Base-by-base conservation (phyloP, 2,113 vertebrate species). In the Amphiprion ocellaris region DNA sequence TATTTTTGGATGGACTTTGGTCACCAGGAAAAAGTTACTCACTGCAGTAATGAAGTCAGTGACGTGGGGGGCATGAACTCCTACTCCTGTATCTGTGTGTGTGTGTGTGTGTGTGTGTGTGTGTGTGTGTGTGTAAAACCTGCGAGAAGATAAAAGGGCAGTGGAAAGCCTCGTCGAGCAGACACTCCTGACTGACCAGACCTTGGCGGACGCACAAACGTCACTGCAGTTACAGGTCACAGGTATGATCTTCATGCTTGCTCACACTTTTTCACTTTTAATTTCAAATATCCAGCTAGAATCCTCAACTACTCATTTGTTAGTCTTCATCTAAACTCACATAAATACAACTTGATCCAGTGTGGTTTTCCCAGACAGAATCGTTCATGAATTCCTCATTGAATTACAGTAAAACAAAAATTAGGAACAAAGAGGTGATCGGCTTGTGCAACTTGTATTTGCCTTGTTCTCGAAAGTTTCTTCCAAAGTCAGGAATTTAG, bases 131-230 rank as follows among this genome's bases (percentile, higher is more conserved):
- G 10, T 10, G 52, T 11, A 4, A 52, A 26, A 68, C 44, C 21
- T 59, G 54, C 30, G 69, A 65, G 66, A 62, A 68, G 73, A 90
- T 91, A 91, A 90, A 91, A 16, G 60, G 62, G n/a, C 64, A 33
- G 15, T 55, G 33, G 12, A 53, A 67, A 68, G 33, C 24, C 19
- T 72, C 1, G 5, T 17, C 52, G 24, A 64, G 49, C 72, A 71
- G 41, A 89, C 85, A 90, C 82, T 90, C 81, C 90, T 82, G 62
- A 47, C 10, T 55, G 53, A 83, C 46, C 78, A 24, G 59, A 84
- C 68, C 60, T 79, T 59, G 63, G 56, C 4, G 12, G 63, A 70
- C 78, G 21, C 60, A 28, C 82, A 9, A 39, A 66, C 69, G 1
- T 77, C 60, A 44, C 46, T 60, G 30, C 70, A 63, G 15, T 41